These are phyloP conservation scores for Tachyglossus aculeatus DNA, from an alignment of 2,797 vertebrate genomes.

Conservation along the genomic window DNA sequence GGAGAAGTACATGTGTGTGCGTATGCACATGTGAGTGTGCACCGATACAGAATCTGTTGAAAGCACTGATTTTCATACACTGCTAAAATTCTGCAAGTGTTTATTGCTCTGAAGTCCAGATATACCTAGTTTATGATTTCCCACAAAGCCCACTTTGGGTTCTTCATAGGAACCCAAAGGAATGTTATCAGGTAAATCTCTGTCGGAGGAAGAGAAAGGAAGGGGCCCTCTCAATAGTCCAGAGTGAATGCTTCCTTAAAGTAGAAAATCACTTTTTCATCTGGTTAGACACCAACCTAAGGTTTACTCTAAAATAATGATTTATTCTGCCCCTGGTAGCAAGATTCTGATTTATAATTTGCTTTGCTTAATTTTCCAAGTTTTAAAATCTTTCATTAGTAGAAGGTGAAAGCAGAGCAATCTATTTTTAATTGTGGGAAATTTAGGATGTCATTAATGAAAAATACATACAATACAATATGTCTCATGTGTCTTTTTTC, in stretches of 20 bases:
- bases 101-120: rapidly evolving
- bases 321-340: neutral
- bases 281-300: no score
- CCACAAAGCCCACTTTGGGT: no score
- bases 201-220: no score
- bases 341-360: neutral
- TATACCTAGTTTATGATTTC: neutral
- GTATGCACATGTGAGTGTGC: no score
- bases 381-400: neutral
- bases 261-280: no score
- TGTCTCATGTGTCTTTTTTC: conserved; percentile 21
- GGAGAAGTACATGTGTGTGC: no score
- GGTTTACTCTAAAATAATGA: neutral
- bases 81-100: neutral
- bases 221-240: no score
- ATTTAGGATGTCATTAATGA: conserved; percentile 34
- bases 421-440: conserved; percentile 13
- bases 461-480: conserved; percentile 12
- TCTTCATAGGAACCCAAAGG: no score
- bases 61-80: neutral
- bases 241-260: no score
- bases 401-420: conserved; percentile 16
- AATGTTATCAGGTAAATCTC: no score
- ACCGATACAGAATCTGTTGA: no score
- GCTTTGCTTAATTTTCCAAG: neutral